Evolutionary conservation across 2,113 vertebrate genomes (phyloP).

Genomic region (Dolichotis patagonum): DNA sequence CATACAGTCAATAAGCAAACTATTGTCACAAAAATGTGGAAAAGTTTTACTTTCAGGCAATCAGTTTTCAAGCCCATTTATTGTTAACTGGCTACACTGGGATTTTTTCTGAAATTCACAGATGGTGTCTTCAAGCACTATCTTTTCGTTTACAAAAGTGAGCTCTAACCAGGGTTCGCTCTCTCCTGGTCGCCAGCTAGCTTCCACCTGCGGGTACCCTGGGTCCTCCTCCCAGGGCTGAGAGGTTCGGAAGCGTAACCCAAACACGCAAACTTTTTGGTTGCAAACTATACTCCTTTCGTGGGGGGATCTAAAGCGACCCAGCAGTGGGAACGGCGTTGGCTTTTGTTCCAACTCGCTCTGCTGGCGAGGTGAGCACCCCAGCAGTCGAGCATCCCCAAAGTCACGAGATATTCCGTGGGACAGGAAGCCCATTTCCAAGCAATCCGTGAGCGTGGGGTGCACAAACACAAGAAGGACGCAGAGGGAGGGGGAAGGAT

Average conservation of each 20-base stretch:
- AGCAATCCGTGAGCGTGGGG: neutral
- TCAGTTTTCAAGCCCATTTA: neutral
- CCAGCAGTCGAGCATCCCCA: neutral
- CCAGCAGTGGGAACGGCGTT: neutral
- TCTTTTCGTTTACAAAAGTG: conserved; percentile 33
- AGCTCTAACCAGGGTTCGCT: neutral
- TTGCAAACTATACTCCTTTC: neutral
- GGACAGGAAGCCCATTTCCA: neutral
- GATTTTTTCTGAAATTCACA: conserved; percentile 9
- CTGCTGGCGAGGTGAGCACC: neutral
- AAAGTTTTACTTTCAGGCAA: conserved; percentile 10
- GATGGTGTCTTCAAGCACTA: neutral
- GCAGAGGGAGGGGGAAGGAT: neutral
- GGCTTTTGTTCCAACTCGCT: conserved; percentile 72
- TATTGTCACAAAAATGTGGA: neutral
- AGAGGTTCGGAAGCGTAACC: neutral
- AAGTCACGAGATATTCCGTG: neutral
- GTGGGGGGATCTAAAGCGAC: neutral
- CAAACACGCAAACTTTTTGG: conserved; percentile 69
- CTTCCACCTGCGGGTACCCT: conserved; percentile 17
- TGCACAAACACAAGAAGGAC: neutral
- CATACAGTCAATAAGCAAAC: neutral
- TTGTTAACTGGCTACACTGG: conserved; percentile 28
- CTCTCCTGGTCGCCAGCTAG: neutral
- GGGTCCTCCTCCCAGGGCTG: neutral